These are phyloP conservation scores for Chirona hameri DNA, from an alignment of 2,888 invertebrate species.

Conservation along the genomic window DNA sequence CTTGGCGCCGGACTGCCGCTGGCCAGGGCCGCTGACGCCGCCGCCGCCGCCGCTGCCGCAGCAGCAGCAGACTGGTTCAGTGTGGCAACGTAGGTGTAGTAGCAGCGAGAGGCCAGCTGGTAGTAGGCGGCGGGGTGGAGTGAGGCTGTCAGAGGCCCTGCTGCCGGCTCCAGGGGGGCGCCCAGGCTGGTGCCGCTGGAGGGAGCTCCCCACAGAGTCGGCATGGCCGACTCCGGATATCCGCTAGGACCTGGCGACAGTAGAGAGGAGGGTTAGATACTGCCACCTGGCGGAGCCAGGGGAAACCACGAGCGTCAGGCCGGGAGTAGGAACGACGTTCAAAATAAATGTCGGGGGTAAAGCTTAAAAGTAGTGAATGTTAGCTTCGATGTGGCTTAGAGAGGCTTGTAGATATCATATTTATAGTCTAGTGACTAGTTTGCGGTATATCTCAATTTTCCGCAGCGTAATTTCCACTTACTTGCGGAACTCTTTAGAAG, in stretches of 20 bases:
- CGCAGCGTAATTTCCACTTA: too few species aligned
- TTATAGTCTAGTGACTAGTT: too few species aligned
- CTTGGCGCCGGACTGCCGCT: not conserved
- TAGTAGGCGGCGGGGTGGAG: constrained; percentile 24
- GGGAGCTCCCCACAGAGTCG: not conserved
- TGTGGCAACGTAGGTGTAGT: constrained; percentile 10
- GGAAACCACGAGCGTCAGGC: too few species aligned
- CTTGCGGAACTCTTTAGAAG: too few species aligned
- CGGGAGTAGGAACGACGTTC: too few species aligned
- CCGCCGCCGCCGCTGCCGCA: not conserved
- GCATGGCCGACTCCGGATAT: not conserved
- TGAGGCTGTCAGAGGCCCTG: not conserved
- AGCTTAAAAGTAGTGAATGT: too few species aligned
- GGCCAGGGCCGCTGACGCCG: not conserved
- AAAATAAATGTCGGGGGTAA: too few species aligned
- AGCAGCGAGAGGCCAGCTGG: constrained; percentile 23
- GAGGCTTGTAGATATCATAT: too few species aligned
- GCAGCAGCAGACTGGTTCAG: constrained; percentile 22
- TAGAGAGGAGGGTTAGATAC: not conserved
- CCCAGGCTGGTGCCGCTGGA: not conserved
- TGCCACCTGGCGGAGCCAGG: not conserved
- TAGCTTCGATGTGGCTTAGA: too few species aligned
- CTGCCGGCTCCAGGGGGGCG: not conserved
- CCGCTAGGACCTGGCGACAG: not conserved
- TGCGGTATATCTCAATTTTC: too few species aligned